phyloP scores from a whole-genome alignment of 2,797 vertebrate genomes.

The Nasua narica region DNA sequence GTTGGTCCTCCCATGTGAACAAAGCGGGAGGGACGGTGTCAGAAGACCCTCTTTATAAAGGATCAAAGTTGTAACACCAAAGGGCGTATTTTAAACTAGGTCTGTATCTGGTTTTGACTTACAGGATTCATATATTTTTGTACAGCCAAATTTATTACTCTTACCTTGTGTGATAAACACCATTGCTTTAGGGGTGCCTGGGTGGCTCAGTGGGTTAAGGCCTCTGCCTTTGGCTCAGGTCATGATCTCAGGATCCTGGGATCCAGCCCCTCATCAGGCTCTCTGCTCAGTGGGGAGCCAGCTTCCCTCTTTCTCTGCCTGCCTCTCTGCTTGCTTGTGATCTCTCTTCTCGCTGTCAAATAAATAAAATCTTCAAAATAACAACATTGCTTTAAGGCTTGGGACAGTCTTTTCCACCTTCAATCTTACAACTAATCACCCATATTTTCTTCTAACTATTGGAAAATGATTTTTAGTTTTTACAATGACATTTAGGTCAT shows the following conservation, averaged over 20 bases:
- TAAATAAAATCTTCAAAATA: too few relatives aligned
- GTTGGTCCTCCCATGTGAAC: background rate
- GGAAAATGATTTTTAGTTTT: constrained; percentile 1
- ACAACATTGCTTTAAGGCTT: background rate
- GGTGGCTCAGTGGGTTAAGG: too few relatives aligned
- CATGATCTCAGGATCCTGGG: too few relatives aligned
- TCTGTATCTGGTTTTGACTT: background rate
- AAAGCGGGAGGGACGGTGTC: background rate
- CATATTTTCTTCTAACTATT: background rate
- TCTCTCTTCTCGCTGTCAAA: too few relatives aligned
- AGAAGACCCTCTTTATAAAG: background rate
- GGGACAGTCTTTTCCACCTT: background rate
- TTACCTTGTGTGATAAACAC: background rate
- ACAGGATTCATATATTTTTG: background rate
- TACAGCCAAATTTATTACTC: background rate
- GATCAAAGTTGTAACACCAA: background rate
- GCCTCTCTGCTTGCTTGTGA: too few relatives aligned
- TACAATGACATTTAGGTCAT: background rate
- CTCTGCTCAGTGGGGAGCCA: too few relatives aligned
- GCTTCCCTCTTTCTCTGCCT: too few relatives aligned
- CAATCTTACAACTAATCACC: background rate
- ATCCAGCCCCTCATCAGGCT: too few relatives aligned
- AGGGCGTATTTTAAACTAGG: background rate
- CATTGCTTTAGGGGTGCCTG: background rate
- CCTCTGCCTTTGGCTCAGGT: too few relatives aligned